Evolutionary conservation across 1,140 invertebrate genomes (phyloP).

Genomic region (Calosoma granatense): DNA sequence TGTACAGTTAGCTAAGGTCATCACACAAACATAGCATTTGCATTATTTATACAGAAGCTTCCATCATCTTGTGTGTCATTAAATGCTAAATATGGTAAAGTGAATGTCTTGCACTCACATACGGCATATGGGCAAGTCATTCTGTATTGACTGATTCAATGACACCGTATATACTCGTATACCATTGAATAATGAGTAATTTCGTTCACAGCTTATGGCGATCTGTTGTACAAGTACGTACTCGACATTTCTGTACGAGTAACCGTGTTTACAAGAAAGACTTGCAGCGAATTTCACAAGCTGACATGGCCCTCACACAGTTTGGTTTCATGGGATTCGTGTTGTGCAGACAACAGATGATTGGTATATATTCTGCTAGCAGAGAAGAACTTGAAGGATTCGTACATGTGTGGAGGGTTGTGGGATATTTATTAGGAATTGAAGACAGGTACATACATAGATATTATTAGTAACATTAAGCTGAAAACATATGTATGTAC

Average conservation of each 20-base stretch:
- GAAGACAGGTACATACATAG: conserved; percentile 52
- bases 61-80: no score
- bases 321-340: conserved; percentile 78
- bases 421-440: conserved; percentile 71
- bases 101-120: conserved; percentile 12
- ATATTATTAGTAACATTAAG: background rate
- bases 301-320: conserved; percentile 74
- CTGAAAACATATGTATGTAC: background rate
- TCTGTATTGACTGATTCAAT: background rate
- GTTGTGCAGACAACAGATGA: conserved; percentile 49
- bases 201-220: conserved; percentile 43
- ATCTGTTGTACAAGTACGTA: conserved; percentile 54
- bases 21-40: no score
- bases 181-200: conserved; percentile 12
- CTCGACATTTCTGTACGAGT: conserved; percentile 50
- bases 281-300: conserved; percentile 48
- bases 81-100: background rate
- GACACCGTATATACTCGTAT: conserved; percentile 9
- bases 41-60: no score
- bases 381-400: conserved; percentile 60
- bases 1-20: no score
- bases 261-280: conserved; percentile 37
- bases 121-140: background rate
- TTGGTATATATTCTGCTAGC: conserved; percentile 47
- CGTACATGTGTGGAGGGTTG: conserved; percentile 72